Conservation (phyloP, 1,140 invertebrate species). For the Drosophila lowei region DNA sequence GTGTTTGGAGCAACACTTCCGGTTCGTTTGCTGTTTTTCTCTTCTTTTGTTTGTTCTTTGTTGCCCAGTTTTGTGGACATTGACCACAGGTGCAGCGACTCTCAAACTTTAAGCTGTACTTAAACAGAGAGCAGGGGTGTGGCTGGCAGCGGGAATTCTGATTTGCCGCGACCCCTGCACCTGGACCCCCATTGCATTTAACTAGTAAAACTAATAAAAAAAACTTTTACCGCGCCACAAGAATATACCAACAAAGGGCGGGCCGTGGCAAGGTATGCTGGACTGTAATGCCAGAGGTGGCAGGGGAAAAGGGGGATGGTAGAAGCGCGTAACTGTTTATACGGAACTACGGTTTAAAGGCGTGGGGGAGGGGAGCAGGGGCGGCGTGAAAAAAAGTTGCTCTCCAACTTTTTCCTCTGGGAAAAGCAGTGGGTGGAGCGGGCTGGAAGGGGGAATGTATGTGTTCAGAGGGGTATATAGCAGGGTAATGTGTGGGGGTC, state of each 20-base stretch:
- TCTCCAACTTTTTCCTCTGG: conserved; percentile 59
- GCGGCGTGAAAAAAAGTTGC: conserved; percentile 46
- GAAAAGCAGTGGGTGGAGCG: conserved; percentile 16
- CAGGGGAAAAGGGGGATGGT: background rate
- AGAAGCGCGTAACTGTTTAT: conserved; percentile 10
- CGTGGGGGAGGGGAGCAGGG: background rate
- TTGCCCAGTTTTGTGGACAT: conserved; percentile 20
- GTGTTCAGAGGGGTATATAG: no score
- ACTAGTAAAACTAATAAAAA: conserved; percentile 45
- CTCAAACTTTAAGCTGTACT: conserved; percentile 35
- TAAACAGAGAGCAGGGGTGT: background rate
- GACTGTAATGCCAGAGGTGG: no score
- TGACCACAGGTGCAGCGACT: conserved; percentile 43
- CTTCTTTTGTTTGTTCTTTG: background rate
- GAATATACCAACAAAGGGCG: conserved; percentile 22
- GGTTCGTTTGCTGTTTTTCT: conserved; percentile 30
- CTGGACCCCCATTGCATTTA: conserved; percentile 29
- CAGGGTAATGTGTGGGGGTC: background rate
- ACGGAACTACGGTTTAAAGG: conserved; percentile 1
- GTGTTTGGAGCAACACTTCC: conserved; percentile 65
- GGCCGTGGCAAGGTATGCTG: no score
- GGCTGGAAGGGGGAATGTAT: no score
- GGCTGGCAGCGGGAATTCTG: conserved; percentile 9
- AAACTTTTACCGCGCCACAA: conserved; percentile 32
- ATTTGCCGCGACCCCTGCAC: conserved; percentile 13